Evolutionary conservation across 37 sponge, comb jelly and placozoan genomes (phyloP), one percentile per base, ranked within the genome.

Genomic region (Lycopodina hypogea): DNA sequence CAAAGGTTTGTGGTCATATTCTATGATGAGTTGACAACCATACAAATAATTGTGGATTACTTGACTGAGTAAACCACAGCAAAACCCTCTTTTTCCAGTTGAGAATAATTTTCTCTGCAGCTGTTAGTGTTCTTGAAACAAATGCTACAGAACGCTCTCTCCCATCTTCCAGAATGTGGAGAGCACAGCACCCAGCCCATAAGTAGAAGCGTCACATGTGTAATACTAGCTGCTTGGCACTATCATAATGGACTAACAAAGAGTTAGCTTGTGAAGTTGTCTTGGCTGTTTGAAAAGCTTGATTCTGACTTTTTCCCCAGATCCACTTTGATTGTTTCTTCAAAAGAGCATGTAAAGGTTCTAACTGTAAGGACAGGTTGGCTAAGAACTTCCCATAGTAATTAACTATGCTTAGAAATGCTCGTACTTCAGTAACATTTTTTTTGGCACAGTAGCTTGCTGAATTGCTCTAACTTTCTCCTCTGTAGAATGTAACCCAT

Each of bases 401-500:
- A 35, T 77, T 78, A 12, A 79, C 26, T 11, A 69, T 42, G 3
- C 83, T 75, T 18, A 73, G 41, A 82, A 82, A 82, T 14, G 83
- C 38, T 50, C 75, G 17, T 35, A 82, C 68, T 41, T 73, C 68
- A 14, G 21, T 11, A 1, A 66, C 73, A 40, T 74, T 67, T 24
- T n/a, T n/a, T 28, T 60, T 17, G 83, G 83, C 42, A 34, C 19
- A 12, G 68, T 68, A 42, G 74, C 82, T 50, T 78, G 69, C 23
- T 67, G 38, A 19, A 78, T 78, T 3, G 68, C 79, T 29, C 56
- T 28, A 26, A 78, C 56, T 28, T 76, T 76, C 42, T 35, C 61
- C n/a, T 17, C n/a, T 38, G 76, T 60, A 40, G 76, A 41, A 12
- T 76, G 61, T 30, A 76, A 24, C 21, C 76, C 76, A 4, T 58